These are phyloP conservation scores for Cephus rjabovi DNA, from an alignment of 2,888 invertebrate genomes.

Conservation along the genomic window DNA sequence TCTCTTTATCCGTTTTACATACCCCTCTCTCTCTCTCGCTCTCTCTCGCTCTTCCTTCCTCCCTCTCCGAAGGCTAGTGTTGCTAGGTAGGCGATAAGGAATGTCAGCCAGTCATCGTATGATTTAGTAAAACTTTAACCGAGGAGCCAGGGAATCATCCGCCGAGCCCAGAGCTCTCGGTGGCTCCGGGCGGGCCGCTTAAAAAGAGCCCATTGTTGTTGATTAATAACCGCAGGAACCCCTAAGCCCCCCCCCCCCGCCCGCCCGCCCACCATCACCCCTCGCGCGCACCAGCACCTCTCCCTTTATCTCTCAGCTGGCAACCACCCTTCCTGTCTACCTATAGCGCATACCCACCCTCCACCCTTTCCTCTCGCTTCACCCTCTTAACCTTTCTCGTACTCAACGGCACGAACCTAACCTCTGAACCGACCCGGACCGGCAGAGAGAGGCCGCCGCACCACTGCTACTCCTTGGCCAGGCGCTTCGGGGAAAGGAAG, in stretches of 20 bases:
- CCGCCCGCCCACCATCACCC: neutral
- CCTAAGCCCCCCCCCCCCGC: neutral
- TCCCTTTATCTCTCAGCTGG: neutral
- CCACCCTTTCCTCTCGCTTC: neutral
- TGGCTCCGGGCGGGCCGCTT: slow-evolving; percentile 11
- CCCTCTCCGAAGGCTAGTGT: neutral
- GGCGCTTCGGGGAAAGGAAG: neutral
- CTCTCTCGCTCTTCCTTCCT: slow-evolving; percentile 8
- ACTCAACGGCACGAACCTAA: neutral
- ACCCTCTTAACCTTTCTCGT: neutral
- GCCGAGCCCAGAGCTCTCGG: neutral
- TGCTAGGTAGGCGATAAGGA: slow-evolving; percentile 17
- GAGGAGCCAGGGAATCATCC: slow-evolving; percentile 1
- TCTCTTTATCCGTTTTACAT: slow-evolving; percentile 12
- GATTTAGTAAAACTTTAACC: slow-evolving; percentile 13
- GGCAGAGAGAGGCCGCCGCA: neutral
- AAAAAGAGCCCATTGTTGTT: slow-evolving; percentile 20
- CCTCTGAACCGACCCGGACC: neutral
- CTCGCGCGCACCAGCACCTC: neutral
- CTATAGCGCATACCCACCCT: neutral
- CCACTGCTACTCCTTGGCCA: neutral
- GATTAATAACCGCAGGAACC: slow-evolving; percentile 18
- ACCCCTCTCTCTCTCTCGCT: slow-evolving; percentile 1
- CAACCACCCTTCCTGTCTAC: neutral
- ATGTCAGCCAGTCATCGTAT: slow-evolving; percentile 16